Evolutionary conservation across 2,113 vertebrate genomes (phyloP).

Genomic region (Polyodon spathula): DNA sequence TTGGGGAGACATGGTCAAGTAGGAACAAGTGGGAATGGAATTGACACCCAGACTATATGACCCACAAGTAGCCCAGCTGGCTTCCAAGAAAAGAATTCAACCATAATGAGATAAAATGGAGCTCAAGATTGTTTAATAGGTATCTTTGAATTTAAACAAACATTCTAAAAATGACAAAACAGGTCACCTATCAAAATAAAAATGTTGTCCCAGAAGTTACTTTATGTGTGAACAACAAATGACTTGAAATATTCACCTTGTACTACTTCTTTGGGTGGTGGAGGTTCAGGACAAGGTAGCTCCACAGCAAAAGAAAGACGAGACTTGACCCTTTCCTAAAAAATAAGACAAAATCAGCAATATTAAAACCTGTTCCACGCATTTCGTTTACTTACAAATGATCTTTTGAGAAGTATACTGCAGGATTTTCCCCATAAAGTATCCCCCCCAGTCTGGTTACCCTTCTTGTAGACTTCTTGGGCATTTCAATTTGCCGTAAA

Average conservation of each 20-base stretch:
- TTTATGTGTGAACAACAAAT: background rate
- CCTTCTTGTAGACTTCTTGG: constrained; percentile 58
- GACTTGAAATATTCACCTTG: constrained; percentile 62
- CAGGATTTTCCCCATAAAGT: background rate
- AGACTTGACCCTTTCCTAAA: constrained; percentile 44
- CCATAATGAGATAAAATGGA: too few species aligned
- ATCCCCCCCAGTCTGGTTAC: constrained; percentile 46
- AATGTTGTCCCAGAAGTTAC: too few species aligned
- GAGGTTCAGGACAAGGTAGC: constrained; percentile 37
- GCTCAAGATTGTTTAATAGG: too few species aligned
- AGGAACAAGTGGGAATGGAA: too few species aligned
- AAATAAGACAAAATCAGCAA: too few species aligned
- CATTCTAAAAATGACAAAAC: constrained; percentile 42
- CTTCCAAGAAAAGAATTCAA: constrained; percentile 38
- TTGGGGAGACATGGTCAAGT: too few species aligned
- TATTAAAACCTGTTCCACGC: too few species aligned
- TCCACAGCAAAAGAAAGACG: constrained; percentile 32
- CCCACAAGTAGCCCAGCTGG: constrained; percentile 56
- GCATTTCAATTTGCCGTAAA: constrained; percentile 82
- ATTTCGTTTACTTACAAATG: too few species aligned
- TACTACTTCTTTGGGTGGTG: constrained; percentile 57
- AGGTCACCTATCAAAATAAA: constrained; percentile 44
- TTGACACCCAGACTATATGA: too few species aligned
- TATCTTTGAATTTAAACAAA: constrained; percentile 41
- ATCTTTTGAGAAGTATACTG: too few species aligned